Evolutionary conservation across 2,888 invertebrate species (phyloP), one percentile per base, ranked within the genome.

Genomic region (Cheilosia vulpina): DNA sequence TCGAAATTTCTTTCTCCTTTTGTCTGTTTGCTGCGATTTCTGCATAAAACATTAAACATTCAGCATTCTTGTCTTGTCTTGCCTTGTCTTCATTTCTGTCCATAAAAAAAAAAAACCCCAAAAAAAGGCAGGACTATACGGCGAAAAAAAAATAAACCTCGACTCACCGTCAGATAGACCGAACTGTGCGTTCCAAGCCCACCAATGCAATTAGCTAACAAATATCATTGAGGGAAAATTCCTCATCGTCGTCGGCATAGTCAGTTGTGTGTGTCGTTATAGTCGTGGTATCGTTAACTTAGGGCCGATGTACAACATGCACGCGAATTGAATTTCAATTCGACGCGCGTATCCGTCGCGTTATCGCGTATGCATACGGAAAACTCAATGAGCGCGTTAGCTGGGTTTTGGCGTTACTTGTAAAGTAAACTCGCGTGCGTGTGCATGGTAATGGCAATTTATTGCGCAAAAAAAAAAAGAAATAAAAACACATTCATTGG

Each of bases 221-320:
- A 80, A 84, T 84, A 81, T 81, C 81, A 72, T 58, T 72, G 72
- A 76, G 31, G 76, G 76, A 72, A 85, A 85, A 85, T 85, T 85
- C 85, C 72, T 85, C 81, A 81, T 68, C 76, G 79, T 72, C 63
- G 69, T 63, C 41, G 53, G 45, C 47, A 19, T 21, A 45, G 52
- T 66, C 31, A 11, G 63, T 2, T 45, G 24, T 45, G 34, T 27
- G 17, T 19, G 13, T 62, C 60, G 47, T 57, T 62, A 19, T 65
- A 34, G 53, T 52, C 52, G 60, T 72, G 52, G 83, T 73, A 78
- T 83, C 83, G 83, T 76, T 81, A 81, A 76, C 72, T 85, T 85
- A 85, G 85, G 85, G 85, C 81, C 85, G 81, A 81, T 85, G 85
- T 85, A 77, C 85, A 81, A 85, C 85, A 81, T 85, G 81, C 68